A percentile compares a stretch with the other conserved stretches of the same genome.
These are phyloP conservation scores for Thymelicus lineola DNA, from an alignment of 2,888 invertebrate genomes.

Conservation along the genomic window DNA sequence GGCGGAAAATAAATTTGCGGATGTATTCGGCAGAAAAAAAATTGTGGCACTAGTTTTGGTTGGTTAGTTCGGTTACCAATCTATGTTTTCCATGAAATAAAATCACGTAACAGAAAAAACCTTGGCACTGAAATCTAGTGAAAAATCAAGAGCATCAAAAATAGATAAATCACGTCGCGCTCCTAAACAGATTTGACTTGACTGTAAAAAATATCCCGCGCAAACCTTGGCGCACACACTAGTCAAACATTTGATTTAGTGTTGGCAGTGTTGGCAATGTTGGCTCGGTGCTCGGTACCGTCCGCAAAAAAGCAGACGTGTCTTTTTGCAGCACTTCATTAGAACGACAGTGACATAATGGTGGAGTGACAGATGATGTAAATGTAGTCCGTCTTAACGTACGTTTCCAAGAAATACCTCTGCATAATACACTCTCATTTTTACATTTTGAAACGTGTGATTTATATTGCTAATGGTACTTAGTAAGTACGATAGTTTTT, in stretches of 20 bases:
- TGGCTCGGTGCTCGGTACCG: not conserved
- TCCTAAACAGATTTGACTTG: not conserved
- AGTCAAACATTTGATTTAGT: not conserved
- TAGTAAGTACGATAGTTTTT: too few species aligned
- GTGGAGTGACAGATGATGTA: slow-evolving; percentile 17
- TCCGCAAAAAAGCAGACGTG: not conserved
- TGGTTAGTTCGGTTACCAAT: too few species aligned
- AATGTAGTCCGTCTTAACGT: not conserved
- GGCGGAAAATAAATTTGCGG: too few species aligned
- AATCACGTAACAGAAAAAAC: not conserved
- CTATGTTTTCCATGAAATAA: not conserved
- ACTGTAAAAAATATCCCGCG: not conserved
- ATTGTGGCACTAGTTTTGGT: too few species aligned
- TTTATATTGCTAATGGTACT: slow-evolving; percentile 2
- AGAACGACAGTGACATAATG: slow-evolving; percentile 18
- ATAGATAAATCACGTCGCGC: not conserved
- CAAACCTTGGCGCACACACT: not conserved
- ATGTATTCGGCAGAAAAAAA: too few species aligned
- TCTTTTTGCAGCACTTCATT: slow-evolving; percentile 18
- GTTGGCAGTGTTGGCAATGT: not conserved
- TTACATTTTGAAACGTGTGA: slow-evolving; percentile 20
- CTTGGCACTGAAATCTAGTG: not conserved
- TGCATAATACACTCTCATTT: slow-evolving; percentile 17
- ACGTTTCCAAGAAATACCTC: slow-evolving; percentile 16
- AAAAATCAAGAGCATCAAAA: not conserved